These are phyloP conservation scores for Lepidocyrtinus sp. DNA, from an alignment of 2,888 invertebrate species.

Conservation along the genomic window DNA sequence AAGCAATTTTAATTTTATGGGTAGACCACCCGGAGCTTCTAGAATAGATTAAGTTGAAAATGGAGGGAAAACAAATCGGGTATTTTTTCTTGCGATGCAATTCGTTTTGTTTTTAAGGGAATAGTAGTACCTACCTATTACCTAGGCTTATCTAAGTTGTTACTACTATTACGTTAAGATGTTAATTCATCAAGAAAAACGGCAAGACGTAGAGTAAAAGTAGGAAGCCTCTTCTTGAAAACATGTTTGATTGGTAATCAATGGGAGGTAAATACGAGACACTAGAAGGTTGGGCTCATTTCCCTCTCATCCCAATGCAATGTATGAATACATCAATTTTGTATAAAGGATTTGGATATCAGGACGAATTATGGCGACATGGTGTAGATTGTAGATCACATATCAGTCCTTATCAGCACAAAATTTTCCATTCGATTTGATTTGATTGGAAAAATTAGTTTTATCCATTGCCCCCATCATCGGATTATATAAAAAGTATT, in stretches of 20 bases:
- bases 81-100: not conserved
- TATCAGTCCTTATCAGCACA: not conserved
- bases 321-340: not conserved
- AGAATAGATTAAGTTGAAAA: not conserved
- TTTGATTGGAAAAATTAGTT: not conserved
- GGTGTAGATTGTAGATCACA: not conserved
- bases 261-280: not conserved
- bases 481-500: not conserved
- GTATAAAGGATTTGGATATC: not conserved
- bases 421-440: not conserved
- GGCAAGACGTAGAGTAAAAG: not conserved
- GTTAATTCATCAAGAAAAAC: not conserved
- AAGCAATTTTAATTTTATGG: not conserved
- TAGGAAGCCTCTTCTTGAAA: not conserved
- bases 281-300: not conserved
- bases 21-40: no score
- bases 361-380: not conserved
- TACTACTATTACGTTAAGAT: not conserved
- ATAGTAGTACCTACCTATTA: not conserved
- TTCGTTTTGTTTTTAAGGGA: not conserved
- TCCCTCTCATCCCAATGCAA: not conserved
- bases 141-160: not conserved
- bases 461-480: no score
- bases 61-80: not conserved
- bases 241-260: not conserved